phyloP scores from a whole-genome alignment of 2,797 vertebrate genomes.

The Petrocephalus sullivani region DNA sequence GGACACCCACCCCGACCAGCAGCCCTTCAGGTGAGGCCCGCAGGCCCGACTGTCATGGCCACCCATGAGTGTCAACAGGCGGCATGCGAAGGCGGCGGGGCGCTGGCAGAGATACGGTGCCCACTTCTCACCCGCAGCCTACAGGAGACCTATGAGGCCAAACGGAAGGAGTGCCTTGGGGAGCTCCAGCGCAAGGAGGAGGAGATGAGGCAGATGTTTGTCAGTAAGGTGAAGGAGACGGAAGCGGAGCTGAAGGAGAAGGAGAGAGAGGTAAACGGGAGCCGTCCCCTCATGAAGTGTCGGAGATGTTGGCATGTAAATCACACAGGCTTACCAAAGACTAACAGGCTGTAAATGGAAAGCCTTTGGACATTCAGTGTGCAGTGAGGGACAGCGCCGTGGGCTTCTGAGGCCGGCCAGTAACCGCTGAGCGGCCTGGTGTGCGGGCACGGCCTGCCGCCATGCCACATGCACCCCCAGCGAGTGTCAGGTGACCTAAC shows the following conservation, averaged over 20 bases:
- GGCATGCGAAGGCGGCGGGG: too few species aligned
- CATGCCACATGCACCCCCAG: too few species aligned
- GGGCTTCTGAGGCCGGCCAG: neutral
- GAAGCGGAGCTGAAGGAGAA: slow-evolving; percentile 93
- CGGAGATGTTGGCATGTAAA: neutral
- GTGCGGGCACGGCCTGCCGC: too few species aligned
- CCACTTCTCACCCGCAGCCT: slow-evolving; percentile 61
- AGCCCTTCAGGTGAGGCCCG: slow-evolving; percentile 81
- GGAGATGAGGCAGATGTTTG: slow-evolving; percentile 97
- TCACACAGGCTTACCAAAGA: neutral
- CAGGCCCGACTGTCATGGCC: too few species aligned
- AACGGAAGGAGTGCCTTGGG: slow-evolving; percentile 86
- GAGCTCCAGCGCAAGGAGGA: slow-evolving; percentile 93
- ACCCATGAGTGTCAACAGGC: neutral
- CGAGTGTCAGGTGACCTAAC: neutral
- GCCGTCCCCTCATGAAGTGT: neutral
- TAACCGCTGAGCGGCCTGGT: neutral
- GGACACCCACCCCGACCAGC: slow-evolving; percentile 92
- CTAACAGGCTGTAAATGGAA: neutral
- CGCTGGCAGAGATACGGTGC: neutral
- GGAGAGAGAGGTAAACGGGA: slow-evolving; percentile 77
- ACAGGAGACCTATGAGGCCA: slow-evolving; percentile 89
- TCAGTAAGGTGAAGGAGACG: slow-evolving; percentile 94
- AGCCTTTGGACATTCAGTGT: neutral
- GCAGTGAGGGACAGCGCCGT: neutral